Conservation (phyloP, 1,140 invertebrate genomes). For the Berghia stephanieae region DNA sequence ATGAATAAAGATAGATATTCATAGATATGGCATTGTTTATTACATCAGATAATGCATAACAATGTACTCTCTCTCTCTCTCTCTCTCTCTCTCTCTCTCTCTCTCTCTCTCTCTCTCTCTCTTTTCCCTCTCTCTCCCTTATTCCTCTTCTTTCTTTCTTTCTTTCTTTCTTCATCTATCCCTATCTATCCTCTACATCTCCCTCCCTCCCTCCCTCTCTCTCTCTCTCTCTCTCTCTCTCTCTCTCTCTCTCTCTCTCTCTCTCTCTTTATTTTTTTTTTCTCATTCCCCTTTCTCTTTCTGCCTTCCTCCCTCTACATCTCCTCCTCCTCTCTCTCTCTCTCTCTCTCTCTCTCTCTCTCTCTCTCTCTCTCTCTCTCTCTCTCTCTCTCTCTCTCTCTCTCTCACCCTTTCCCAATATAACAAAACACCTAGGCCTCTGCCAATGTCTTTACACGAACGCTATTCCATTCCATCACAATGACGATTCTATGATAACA, state of each 20-base stretch:
- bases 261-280: background rate
- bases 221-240: background rate
- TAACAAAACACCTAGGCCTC: too few relatives aligned
- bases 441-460: too few relatives aligned
- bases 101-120: background rate
- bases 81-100: conserved; percentile 1
- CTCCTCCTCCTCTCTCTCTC: background rate
- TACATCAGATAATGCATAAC: background rate
- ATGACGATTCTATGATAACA: too few relatives aligned
- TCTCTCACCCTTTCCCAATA: background rate
- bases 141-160: conserved; percentile 12
- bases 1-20: background rate
- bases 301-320: background rate
- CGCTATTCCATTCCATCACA: too few relatives aligned
- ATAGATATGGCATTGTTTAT: background rate
- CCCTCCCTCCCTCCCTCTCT: background rate
- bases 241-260: background rate
- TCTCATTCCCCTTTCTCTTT: background rate
- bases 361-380: background rate
- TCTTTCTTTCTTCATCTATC: background rate
- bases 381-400: background rate
- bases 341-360: background rate
- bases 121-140: background rate
- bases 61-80: background rate
- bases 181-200: background rate